Evolutionary conservation across 2,113 vertebrate genomes (phyloP), one percentile per base, ranked within the genome.

Genomic region (Myiopsitta monachus): DNA sequence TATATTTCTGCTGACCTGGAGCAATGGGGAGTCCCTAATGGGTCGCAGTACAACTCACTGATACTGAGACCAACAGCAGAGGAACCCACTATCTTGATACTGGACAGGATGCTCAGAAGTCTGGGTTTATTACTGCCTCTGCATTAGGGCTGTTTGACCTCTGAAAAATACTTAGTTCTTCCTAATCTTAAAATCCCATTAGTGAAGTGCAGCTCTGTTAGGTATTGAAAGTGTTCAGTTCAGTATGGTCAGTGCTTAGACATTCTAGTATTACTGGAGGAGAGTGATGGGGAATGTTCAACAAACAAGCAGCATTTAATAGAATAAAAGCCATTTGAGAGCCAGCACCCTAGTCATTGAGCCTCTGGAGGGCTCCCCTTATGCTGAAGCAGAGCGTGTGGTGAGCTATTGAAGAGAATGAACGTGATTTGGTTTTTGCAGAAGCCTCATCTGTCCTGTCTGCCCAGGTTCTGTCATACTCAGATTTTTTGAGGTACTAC

Each of bases 301-400:
- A 11, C 47, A 75, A 59, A 83, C 41, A 49, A 68, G n/a, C 49
- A 70, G 51, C 16, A 38, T 88, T 78, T 63, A 43, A 38, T 28
- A 30, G 54, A 68, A 19, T 85, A 57, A 46, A 74, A 70, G n/a
- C 49, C 5, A 2, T 46, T 38, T 59, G 72, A 86, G 49, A 52
- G 47, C 31, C 39, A 83, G 39, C 64, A 74, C 51, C 59, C 23
- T 49, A 6, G 39, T 66, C 61, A 46, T 3, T 24, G 51, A 26
- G 14, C 17, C 41, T 80, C 68, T 41, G 0, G 0, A 11, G 67
- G 31, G 21, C 52, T 83, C 6, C 38, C 22, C 31, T 1, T 11
- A 41, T 69, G 67, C 46, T 80, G 67, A 55, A 9, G 44, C 2
- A 7, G 51, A 39, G 5, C 0, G 0, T 2, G 3, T 38, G 39